These are phyloP conservation scores for Meriones psammophilus DNA, from an alignment of 2,797 vertebrate species.

Conservation along the genomic window DNA sequence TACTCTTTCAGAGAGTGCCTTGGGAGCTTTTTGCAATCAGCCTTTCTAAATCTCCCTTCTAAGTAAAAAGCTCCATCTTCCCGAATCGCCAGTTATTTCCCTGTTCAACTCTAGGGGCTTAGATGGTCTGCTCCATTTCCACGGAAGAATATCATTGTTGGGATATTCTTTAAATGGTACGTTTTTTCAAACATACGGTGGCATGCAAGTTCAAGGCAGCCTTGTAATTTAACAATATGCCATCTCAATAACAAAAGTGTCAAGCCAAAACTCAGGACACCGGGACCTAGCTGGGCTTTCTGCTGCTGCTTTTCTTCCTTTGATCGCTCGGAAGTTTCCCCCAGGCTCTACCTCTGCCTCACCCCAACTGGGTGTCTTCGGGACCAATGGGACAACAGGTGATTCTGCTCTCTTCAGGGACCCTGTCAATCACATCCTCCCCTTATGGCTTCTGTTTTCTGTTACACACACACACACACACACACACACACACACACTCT, in stretches of 20 bases:
- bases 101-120: not conserved
- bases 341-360: too few species aligned
- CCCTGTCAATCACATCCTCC: not conserved
- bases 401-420: not conserved
- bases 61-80: not conserved
- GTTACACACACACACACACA: not conserved
- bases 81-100: not conserved
- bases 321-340: not conserved
- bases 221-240: not conserved
- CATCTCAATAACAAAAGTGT: not conserved
- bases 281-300: not conserved
- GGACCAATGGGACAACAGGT: rapidly evolving
- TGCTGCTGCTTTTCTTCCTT: not conserved
- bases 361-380: rapidly evolving
- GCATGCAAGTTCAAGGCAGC: not conserved
- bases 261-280: slow-evolving; percentile 54
- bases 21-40: not conserved
- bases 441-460: slow-evolving; percentile 43
- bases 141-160: not conserved
- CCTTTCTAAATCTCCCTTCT: not conserved
- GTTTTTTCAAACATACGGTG: not conserved
- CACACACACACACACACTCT: not conserved
- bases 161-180: not conserved
- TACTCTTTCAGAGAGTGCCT: not conserved
- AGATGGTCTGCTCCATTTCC: not conserved